These are phyloP conservation scores for western clawed frog (Xenopus tropicalis) DNA, from an alignment of 2,113 vertebrate species.

Conservation along the genomic window UCB_Xtro_10.0 CM004446.2:126637501-126638000, in stretches of 20 bases:
- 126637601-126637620: no score
- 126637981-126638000: no score
- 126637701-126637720: background rate
- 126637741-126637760: slow-evolving; percentile 22
- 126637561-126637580: no score
- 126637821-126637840: slow-evolving; percentile 6
- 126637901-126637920: slow-evolving; percentile 21
- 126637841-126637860: slow-evolving; percentile 15
- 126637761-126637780: background rate
- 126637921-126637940: slow-evolving; percentile 20
- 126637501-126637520: no score
- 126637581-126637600: no score
- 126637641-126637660: background rate
- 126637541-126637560: no score
- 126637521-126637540: no score
- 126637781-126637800: background rate
- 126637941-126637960: background rate
- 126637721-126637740: background rate
- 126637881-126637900: slow-evolving; percentile 14
- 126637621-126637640: background rate
- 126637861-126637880: slow-evolving; percentile 37
- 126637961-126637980: background rate
- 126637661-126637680: background rate
- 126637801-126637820: slow-evolving; percentile 4
- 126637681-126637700: no score